phyloP scores from a whole-genome alignment of 2,113 vertebrate species.

The Nerophis lumbriciformis region DNA sequence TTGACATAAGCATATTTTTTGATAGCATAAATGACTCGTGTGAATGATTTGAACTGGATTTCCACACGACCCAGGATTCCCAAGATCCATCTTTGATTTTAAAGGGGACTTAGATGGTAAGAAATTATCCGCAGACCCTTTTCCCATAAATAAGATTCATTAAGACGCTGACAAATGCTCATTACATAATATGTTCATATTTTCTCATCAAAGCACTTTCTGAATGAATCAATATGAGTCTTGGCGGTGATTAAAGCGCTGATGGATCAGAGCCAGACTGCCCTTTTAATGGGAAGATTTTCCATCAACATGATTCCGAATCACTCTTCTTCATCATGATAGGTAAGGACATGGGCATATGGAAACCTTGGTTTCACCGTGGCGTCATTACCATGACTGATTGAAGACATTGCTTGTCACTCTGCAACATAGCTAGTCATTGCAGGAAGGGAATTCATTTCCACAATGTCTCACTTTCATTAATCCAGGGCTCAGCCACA shows the following conservation, averaged over 20 bases:
- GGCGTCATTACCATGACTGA: slow-evolving; percentile 60
- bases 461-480: slow-evolving; percentile 54
- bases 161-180: slow-evolving; percentile 60
- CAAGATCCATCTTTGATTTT: slow-evolving; percentile 38
- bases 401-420: slow-evolving; percentile 54
- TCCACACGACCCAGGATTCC: background rate
- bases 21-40: slow-evolving; percentile 41
- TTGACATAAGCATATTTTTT: slow-evolving; percentile 48
- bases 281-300: slow-evolving; percentile 63
- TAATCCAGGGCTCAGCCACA: slow-evolving; percentile 46
- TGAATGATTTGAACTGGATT: slow-evolving; percentile 22
- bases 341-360: slow-evolving; percentile 60
- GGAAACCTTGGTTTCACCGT: slow-evolving; percentile 53
- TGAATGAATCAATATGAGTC: slow-evolving; percentile 70
- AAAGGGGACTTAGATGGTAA: slow-evolving; percentile 36
- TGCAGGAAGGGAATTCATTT: slow-evolving; percentile 55
- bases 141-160: slow-evolving; percentile 70
- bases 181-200: slow-evolving; percentile 60
- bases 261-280: slow-evolving; percentile 66
- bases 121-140: slow-evolving; percentile 49
- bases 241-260: slow-evolving; percentile 62
- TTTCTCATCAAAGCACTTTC: slow-evolving; percentile 67
- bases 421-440: slow-evolving; percentile 45
- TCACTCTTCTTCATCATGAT: slow-evolving; percentile 66
- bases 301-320: slow-evolving; percentile 69